Percentiles rank a stretch among this genome's conserved stretches.
phyloP scores from a whole-genome alignment of 1,140 invertebrate species.

The Heterodera carotae region DNA sequence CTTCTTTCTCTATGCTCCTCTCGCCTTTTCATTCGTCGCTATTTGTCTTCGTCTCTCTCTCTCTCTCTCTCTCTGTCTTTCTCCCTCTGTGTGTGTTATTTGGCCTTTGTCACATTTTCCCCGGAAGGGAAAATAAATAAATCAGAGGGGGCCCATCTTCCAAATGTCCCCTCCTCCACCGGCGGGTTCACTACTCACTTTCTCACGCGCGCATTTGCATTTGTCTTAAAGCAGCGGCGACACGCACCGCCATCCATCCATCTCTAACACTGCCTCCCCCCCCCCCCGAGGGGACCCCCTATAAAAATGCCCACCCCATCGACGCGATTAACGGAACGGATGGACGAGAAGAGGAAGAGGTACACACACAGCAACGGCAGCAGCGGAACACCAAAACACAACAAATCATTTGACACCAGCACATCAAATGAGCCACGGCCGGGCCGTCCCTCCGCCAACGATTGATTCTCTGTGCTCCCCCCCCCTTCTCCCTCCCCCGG shows the following conservation, averaged over 20 bases:
- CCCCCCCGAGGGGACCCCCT: not conserved
- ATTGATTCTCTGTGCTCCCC: no score
- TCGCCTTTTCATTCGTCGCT: not conserved
- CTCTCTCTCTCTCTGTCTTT: not conserved
- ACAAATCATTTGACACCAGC: no score
- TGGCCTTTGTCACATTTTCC: slow-evolving; percentile 21
- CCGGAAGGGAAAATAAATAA: slow-evolving; percentile 1
- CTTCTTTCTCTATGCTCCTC: not conserved
- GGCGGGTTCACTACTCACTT: not conserved
- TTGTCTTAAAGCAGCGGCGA: slow-evolving; percentile 7
- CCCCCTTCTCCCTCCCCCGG: no score
- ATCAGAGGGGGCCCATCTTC: not conserved
- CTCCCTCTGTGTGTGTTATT: not conserved
- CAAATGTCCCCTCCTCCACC: not conserved
- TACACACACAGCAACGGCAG: not conserved
- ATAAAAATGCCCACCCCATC: slow-evolving; percentile 2
- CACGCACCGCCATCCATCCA: slow-evolving; percentile 17
- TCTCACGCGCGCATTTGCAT: slow-evolving; percentile 8
- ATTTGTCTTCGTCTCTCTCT: not conserved
- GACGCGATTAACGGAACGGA: slow-evolving; percentile 3
- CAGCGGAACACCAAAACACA: slow-evolving; percentile 11
- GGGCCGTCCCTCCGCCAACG: no score
- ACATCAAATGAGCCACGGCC: no score
- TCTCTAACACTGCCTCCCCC: not conserved
- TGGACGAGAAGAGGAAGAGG: slow-evolving; percentile 2